Conservation (phyloP, 2,888 invertebrate genomes). For the Subacronicta megacephala region DNA sequence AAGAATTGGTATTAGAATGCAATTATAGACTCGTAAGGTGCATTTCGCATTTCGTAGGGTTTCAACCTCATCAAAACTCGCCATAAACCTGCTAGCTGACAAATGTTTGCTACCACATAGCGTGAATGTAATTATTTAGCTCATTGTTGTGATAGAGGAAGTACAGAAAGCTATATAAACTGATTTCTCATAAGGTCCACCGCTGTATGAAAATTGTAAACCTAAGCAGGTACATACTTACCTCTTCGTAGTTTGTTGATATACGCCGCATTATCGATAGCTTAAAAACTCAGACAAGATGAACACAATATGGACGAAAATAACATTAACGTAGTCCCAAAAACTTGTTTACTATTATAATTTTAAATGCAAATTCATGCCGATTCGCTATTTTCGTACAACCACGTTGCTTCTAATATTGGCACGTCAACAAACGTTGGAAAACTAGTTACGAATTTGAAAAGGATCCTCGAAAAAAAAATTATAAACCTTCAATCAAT, state of each 20-base stretch:
- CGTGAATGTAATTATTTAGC: too few species aligned
- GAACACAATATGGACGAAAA: conserved; percentile 15
- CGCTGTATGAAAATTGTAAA: neutral
- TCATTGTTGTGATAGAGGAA: too few species aligned
- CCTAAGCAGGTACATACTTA: neutral
- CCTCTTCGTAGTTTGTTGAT: too few species aligned
- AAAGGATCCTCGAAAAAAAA: conserved; percentile 1
- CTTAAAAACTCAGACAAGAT: conserved; percentile 9
- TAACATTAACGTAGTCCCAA: conserved; percentile 29
- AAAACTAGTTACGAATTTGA: conserved; percentile 32
- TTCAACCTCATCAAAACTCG: too few species aligned
- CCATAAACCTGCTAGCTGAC: too few species aligned
- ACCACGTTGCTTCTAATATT: conserved; percentile 61
- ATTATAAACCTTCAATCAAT: conserved; percentile 11
- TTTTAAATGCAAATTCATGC: conserved; percentile 61
- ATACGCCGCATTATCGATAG: neutral
- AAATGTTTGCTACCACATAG: too few species aligned
- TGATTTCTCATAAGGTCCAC: too few species aligned
- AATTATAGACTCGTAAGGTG: too few species aligned
- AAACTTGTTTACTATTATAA: conserved; percentile 55
- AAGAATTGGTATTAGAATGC: too few species aligned
- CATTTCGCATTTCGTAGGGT: too few species aligned
- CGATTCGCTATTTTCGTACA: conserved; percentile 59
- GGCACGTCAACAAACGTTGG: conserved; percentile 55
- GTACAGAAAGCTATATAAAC: too few species aligned